Evolutionary conservation across 2,888 invertebrate species (phyloP), one percentile per base, ranked within the genome.

Genomic region (Euzetes globulus): DNA sequence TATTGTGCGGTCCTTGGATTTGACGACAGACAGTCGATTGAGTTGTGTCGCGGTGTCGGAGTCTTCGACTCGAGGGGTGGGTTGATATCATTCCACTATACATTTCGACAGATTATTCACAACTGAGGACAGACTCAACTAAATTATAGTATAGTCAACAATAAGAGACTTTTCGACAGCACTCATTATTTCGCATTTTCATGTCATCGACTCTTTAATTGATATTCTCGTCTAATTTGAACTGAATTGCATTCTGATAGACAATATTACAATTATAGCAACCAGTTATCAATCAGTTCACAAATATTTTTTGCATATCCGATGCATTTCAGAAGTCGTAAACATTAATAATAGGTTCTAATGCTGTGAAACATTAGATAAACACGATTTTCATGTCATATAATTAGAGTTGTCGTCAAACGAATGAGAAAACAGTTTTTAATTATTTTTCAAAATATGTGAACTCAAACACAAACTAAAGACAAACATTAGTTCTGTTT

Each of bases 1-100:
- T 68, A 45, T 17, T 70, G 27, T 25, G 22, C 22, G n/a, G 47
- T 19, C 41, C 41, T 27, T 41, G 45, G 13, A 33, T 41, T 68
- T 68, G 68, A 22, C 68, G 68, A 68, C 68, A 68, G 1, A 4
- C 1, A 6, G 7, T 19, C 19, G 63, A 68, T 41, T 37, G 68
- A 41, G 70, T 27, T 27, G 2, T 19, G 22, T 41, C 41, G 13
- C 70, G 70, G 27, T 47, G 70, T 17, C 45, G 41, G 27, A 70
- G 45, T 47, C 45, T 70, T 25, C 47, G 70, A 47, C 41, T 19
- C 22, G 70, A 47, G 1, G 45, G 25, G 0, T 45, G 70, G 15
- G 70, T 47, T 15, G 70, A 70, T 47, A 45, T 47, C 41, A 70
- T 25, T 70, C 70, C 70, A 17, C 70, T 47, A 47, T 70, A 70